phyloP scores from a whole-genome alignment of 1,140 invertebrate species.

The Drosophila lini region DNA sequence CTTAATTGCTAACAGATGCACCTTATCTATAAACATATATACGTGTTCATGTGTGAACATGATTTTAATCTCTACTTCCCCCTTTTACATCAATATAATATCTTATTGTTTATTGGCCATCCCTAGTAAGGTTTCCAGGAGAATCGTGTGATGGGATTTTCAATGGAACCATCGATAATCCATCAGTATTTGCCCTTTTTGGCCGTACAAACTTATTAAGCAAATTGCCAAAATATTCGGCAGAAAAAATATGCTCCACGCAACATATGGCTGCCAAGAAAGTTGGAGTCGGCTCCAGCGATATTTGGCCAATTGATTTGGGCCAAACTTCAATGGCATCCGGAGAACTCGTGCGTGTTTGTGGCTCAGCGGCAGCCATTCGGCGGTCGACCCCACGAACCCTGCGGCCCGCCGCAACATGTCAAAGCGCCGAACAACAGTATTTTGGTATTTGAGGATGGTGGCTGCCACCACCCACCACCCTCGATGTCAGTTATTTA shows the following conservation, averaged over 20 bases:
- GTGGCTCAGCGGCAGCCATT: constrained; percentile 56
- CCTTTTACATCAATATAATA: neutral
- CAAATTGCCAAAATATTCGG: constrained; percentile 46
- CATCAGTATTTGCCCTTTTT: constrained; percentile 2
- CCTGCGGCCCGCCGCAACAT: constrained; percentile 51
- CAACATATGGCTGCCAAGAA: constrained; percentile 26
- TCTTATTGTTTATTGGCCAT: neutral
- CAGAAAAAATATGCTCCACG: constrained; percentile 21
- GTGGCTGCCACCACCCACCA: constrained; percentile 22
- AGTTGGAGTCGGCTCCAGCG: constrained; percentile 38
- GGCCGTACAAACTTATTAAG: constrained; percentile 32
- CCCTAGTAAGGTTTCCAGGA: constrained; percentile 1
- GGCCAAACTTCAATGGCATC: constrained; percentile 44
- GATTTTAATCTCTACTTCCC: rapidly evolving
- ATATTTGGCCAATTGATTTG: constrained; percentile 72
- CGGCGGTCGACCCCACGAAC: constrained; percentile 26
- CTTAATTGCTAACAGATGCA: too few species aligned
- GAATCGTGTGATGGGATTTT: neutral
- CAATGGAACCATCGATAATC: constrained; percentile 6
- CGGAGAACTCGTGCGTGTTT: constrained; percentile 64
- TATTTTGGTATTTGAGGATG: constrained; percentile 7
- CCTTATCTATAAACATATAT: too few species aligned
- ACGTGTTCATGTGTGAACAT: too few species aligned
- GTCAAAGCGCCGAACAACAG: constrained; percentile 56
- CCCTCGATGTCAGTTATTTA: constrained; percentile 65